Evolutionary conservation across 1,140 invertebrate species (phyloP).

Genomic region (Temnothorax nylanderi): DNA sequence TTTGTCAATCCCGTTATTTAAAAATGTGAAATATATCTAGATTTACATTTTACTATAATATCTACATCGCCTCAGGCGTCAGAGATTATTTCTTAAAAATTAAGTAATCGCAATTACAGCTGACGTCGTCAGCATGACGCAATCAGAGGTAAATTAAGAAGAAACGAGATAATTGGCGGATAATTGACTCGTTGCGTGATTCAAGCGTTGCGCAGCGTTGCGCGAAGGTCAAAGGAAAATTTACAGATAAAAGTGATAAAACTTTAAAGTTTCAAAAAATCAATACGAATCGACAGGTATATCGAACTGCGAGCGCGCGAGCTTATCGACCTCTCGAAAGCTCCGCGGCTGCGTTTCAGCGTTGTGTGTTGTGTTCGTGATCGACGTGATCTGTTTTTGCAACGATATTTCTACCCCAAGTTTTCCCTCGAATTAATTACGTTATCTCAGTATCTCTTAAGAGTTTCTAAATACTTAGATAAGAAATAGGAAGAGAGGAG

Average conservation of each 20-base stretch:
- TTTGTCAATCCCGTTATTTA: neutral
- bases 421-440: neutral
- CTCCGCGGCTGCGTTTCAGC: neutral
- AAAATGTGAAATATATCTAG: no score
- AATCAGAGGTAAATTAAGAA: neutral
- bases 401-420: neutral
- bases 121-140: neutral
- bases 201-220: no score
- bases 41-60: no score
- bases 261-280: neutral
- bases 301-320: neutral
- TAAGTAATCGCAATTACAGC: neutral
- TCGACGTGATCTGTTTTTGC: neutral
- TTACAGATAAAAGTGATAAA: no score
- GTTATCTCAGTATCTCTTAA: neutral
- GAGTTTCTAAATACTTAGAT: neutral
- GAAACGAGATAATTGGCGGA: neutral
- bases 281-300: neutral
- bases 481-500: neutral
- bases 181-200: neutral
- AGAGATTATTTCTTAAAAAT: neutral
- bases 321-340: conserved; percentile 20
- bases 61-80: neutral
- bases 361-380: no score
- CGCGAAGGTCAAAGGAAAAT: no score